These are phyloP conservation scores for Rhea americana DNA, from an alignment of 2,113 vertebrate genomes.

Conservation along the genomic window DNA sequence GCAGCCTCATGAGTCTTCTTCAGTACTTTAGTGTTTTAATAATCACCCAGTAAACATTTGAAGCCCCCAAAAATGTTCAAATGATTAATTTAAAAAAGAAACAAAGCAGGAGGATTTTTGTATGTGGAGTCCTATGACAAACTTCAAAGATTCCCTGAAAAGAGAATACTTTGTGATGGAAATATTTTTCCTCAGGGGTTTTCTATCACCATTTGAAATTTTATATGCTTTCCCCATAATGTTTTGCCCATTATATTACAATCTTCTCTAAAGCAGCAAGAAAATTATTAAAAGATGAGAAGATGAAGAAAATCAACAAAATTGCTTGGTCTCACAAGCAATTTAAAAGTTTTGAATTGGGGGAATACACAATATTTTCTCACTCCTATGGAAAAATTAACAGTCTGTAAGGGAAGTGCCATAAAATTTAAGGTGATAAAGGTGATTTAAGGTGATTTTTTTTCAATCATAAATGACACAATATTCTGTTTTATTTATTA, in stretches of 20 bases:
- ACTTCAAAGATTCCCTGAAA: constrained; percentile 77
- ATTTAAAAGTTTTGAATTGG: background rate
- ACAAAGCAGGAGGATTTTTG: constrained; percentile 72
- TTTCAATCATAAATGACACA: background rate
- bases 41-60: constrained; percentile 78
- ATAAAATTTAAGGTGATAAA: constrained; percentile 13
- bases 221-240: constrained; percentile 60
- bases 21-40: constrained; percentile 69
- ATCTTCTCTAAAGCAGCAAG: constrained; percentile 28
- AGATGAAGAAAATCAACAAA: constrained; percentile 50
- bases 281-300: constrained; percentile 50
- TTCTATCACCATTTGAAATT: constrained; percentile 67
- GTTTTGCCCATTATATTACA: constrained; percentile 62
- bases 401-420: background rate
- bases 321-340: constrained; percentile 12
- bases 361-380: background rate
- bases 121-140: constrained; percentile 62
- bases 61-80: constrained; percentile 71
- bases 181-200: constrained; percentile 72
- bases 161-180: constrained; percentile 78
- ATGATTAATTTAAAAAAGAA: constrained; percentile 79
- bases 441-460: background rate
- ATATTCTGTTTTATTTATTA: constrained; percentile 6
- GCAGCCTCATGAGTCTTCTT: constrained; percentile 65
- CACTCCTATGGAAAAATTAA: background rate